Conservation (phyloP, 2,888 invertebrate genomes). For the Eumerus sabulonum region DNA sequence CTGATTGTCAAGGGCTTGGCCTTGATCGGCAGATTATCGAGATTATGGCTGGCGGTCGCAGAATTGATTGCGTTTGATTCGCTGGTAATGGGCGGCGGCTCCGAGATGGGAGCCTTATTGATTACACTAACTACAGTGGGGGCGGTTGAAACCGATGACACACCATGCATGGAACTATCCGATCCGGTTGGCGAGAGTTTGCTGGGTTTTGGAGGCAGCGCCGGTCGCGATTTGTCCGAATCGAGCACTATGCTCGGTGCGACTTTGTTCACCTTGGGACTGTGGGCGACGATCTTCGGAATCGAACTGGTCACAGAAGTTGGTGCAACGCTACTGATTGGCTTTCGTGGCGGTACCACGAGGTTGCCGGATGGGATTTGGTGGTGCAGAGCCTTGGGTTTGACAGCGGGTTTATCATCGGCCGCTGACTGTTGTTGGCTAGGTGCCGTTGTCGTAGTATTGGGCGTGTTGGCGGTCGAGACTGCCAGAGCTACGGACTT, state of each 20-base stretch:
- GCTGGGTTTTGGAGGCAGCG: constrained; percentile 90
- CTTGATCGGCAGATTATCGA: constrained; percentile 83
- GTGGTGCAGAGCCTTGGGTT: constrained; percentile 77
- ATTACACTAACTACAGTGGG: constrained; percentile 71
- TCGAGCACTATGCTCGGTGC: constrained; percentile 76
- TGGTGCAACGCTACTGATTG: constrained; percentile 92
- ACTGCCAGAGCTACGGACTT: constrained; percentile 77
- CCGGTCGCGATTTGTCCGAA: constrained; percentile 81
- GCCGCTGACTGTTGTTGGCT: constrained; percentile 74
- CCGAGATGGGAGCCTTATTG: constrained; percentile 70
- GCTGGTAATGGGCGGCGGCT: constrained; percentile 45
- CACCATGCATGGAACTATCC: constrained; percentile 73
- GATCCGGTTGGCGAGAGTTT: constrained; percentile 78
- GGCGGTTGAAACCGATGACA: constrained; percentile 64
- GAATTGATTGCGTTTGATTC: constrained; percentile 47
- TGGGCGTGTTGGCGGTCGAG: constrained; percentile 72
- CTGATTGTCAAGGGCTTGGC: constrained; percentile 91
- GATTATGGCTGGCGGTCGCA: constrained; percentile 73
- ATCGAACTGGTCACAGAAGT: constrained; percentile 82
- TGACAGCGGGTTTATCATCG: constrained; percentile 72
- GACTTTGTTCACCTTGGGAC: constrained; percentile 80
- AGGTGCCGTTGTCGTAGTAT: constrained; percentile 70
- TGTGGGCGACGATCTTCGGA: constrained; percentile 78
- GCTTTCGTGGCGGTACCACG: constrained; percentile 84
- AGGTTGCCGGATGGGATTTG: constrained; percentile 74